Evolutionary conservation across 2,888 invertebrate species (phyloP), one percentile per base, ranked within the genome.

Genomic region (Thysanoteuthis rhombus): DNA sequence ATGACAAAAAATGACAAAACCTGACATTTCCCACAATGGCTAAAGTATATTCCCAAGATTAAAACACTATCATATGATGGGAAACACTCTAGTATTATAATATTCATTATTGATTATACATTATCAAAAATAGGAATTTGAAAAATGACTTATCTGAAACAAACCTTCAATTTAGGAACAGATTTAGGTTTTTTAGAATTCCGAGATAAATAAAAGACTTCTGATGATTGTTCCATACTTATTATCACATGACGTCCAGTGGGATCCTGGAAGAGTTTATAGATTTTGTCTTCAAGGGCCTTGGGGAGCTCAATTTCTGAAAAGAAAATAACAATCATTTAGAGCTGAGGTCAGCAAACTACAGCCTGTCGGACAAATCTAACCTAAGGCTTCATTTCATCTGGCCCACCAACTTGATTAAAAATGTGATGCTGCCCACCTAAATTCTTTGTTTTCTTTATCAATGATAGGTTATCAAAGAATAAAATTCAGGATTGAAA

Each of bases 171-270:
- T 95, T 97, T 97, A 94, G 95, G 94, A 94, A 97, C 97, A 95
- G 97, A 98, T 96, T 98, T 98, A 25, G 98, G 97, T 97, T 98
- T 99, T 6, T 98, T 98, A 38, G 98, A 98, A 96, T 98, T 98
- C 94, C 98, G 98, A 94, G 98, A 98, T 22, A 99, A 97, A 96
- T 99, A 99, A 39, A 98, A 97, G 47, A 99, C 97, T 96, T 99
- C 99, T 28, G 96, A 96, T 0, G 98, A 98, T 47, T 95, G 95
- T 6, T 98, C 97, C 95, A 99, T 98, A 93, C 98, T 98, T 95
- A 99, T 97, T 38, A 99, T 97, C 19, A 99, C 97, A 97, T 99
- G 99, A 96, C 98, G 98, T 0, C 99, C 99, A 28, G 98, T 98
- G 0, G 98, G 98, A 97, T 99, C 99, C 93, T 99, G 97, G 96